These are phyloP conservation scores for Drosophila chauvacae DNA, from an alignment of 1,140 invertebrate species.

Conservation along the genomic window DNA sequence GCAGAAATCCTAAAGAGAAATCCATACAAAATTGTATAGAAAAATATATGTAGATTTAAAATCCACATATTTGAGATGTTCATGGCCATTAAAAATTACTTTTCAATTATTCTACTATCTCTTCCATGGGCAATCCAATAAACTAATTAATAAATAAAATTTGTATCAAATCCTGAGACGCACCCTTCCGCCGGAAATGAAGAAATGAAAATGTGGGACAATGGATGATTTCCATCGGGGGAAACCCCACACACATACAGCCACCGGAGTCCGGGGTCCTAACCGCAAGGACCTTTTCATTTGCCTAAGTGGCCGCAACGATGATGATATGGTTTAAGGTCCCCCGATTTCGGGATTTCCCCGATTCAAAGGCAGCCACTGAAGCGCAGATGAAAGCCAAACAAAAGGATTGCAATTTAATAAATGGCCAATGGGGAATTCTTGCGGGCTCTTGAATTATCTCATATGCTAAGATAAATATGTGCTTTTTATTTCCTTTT, in stretches of 20 bases:
- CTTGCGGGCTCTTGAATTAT: constrained; percentile 10
- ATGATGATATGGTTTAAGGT: constrained; percentile 24
- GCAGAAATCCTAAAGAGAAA: too few relatives aligned
- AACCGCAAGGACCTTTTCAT: constrained; percentile 49
- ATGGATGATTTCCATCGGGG: not conserved
- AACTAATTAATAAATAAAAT: constrained; percentile 27
- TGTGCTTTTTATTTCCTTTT: not conserved
- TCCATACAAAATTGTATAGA: too few relatives aligned
- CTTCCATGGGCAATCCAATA: not conserved
- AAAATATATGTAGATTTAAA: too few relatives aligned
- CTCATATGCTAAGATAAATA: constrained; percentile 9
- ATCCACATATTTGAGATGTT: too few relatives aligned
- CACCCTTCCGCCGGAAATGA: not conserved
- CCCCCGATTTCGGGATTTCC: not conserved
- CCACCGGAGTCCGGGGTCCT: not conserved
- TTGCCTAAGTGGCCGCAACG: constrained; percentile 60
- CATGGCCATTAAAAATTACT: too few relatives aligned
- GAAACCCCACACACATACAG: not conserved
- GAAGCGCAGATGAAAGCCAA: constrained; percentile 41
- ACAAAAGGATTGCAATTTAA: constrained; percentile 52
- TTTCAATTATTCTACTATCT: too few relatives aligned
- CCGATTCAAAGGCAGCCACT: constrained; percentile 38
- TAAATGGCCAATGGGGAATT: constrained; percentile 25
- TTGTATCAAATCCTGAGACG: not conserved
- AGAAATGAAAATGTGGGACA: constrained; percentile 9